Percentiles rank a stretch among this genome's conserved stretches.
These are phyloP conservation scores for Eubasilissa splendida DNA, from an alignment of 2,888 invertebrate species.

Conservation along the genomic window DNA sequence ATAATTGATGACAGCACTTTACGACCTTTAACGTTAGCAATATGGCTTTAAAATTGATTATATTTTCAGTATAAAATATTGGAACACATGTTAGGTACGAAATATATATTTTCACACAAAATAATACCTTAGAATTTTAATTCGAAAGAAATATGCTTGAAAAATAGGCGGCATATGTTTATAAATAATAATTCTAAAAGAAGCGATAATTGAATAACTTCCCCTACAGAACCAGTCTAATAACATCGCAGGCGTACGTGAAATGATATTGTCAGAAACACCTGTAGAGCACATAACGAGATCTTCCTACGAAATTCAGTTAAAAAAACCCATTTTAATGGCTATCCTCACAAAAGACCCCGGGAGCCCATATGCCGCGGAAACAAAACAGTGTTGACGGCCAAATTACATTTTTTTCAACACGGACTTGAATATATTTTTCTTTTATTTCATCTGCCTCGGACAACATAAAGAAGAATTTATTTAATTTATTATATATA, in stretches of 20 bases:
- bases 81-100: no score
- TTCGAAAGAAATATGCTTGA: no score
- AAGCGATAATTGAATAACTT: constrained; percentile 9
- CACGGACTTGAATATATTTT: neutral
- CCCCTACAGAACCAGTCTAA: neutral
- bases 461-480: neutral
- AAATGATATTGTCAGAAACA: constrained; percentile 44
- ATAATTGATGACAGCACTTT: no score
- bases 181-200: neutral
- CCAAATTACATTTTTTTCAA: constrained; percentile 50
- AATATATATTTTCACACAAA: neutral
- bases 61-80: no score
- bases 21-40: no score
- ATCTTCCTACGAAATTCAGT: constrained; percentile 47
- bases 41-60: no score
- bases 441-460: constrained; percentile 6
- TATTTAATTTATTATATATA: neutral
- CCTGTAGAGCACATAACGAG: constrained; percentile 58
- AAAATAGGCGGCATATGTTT: no score
- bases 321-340: constrained; percentile 49
- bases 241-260: neutral
- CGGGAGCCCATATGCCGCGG: constrained; percentile 58
- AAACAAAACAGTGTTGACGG: constrained; percentile 56
- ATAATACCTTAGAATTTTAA: neutral
- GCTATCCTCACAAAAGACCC: constrained; percentile 49